These are phyloP conservation scores for Micromesistius poutassou DNA, from an alignment of 2,797 vertebrate species.

Conservation along the genomic window DNA sequence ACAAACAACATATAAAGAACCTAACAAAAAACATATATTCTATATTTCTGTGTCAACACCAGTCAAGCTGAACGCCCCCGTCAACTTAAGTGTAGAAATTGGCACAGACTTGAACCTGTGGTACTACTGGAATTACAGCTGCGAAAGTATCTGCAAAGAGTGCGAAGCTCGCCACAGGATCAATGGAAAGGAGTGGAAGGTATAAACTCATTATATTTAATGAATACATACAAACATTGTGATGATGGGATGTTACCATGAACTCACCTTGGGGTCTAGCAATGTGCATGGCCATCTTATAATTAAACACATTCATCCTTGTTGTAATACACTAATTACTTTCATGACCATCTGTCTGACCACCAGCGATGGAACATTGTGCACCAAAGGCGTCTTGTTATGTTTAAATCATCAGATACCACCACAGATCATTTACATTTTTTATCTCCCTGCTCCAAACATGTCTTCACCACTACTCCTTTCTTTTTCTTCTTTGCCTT, in stretches of 20 bases:
- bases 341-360: not conserved
- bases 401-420: no score
- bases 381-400: not conserved
- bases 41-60: conserved; percentile 19
- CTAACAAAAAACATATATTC: not conserved
- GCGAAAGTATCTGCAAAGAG: conserved; percentile 49
- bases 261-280: not conserved
- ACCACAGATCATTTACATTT: not conserved
- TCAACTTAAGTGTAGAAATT: conserved; percentile 69
- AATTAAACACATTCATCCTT: not conserved
- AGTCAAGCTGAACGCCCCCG: conserved; percentile 69
- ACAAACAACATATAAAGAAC: not conserved
- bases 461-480: not conserved
- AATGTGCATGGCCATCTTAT: not conserved
- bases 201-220: conserved; percentile 32
- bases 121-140: conserved; percentile 73
- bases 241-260: not conserved
- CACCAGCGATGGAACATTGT: not conserved
- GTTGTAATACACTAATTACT: not conserved
- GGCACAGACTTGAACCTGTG: conserved; percentile 70
- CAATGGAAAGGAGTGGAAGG: conserved; percentile 74
- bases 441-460: no score
- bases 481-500: not conserved
- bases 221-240: not conserved
- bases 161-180: conserved; percentile 73